Evolutionary conservation across 2,888 invertebrate species (phyloP).

Genomic region (Amphiduros pacificus): DNA sequence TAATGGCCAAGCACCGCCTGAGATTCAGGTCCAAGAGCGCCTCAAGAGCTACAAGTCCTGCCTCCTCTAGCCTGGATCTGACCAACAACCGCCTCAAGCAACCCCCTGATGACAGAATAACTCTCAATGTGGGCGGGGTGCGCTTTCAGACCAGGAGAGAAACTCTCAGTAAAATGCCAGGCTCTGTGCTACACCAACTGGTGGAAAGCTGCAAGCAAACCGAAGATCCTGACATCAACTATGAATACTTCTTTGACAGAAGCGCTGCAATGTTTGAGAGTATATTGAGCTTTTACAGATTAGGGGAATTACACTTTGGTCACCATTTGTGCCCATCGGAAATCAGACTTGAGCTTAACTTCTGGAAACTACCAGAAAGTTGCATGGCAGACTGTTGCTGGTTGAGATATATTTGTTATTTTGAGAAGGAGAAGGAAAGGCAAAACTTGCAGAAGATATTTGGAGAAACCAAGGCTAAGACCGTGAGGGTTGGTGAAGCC

Average conservation of each 20-base stretch:
- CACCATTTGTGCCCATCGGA: background rate
- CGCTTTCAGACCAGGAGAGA: background rate
- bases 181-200: background rate
- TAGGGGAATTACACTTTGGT: background rate
- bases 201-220: background rate
- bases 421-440: background rate
- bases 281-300: background rate
- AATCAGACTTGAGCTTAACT: background rate
- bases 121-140: background rate
- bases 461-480: background rate
- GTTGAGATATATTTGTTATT: background rate
- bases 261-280: background rate
- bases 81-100: background rate
- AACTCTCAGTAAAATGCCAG: background rate
- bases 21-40: no score
- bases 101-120: background rate
- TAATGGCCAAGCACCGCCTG: no score
- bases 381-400: background rate
- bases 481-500: background rate
- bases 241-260: conserved; percentile 1
- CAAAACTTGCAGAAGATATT: background rate
- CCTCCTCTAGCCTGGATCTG: no score
- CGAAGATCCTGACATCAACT: background rate
- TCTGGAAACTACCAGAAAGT: background rate
- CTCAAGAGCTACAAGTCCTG: no score